Percentiles rank a stretch among this genome's conserved stretches.
phyloP scores from a whole-genome alignment of 2,797 vertebrate genomes.

The Dromococcyx pavoninus region DNA sequence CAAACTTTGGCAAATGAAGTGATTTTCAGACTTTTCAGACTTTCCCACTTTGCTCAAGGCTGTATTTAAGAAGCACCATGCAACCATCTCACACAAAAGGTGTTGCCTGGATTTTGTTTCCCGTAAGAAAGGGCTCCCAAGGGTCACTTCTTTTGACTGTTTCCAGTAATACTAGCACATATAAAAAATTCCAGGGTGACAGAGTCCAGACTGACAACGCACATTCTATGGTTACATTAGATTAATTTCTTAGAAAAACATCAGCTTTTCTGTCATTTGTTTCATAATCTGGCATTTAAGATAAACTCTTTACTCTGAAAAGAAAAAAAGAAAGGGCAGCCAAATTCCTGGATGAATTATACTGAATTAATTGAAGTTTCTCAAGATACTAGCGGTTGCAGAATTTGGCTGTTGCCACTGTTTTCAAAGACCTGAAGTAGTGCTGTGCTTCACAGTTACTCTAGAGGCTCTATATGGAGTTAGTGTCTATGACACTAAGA shows the following conservation, averaged over 20 bases:
- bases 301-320: background rate
- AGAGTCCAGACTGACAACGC: background rate
- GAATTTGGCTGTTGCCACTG: background rate
- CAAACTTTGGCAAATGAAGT: background rate
- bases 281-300: background rate
- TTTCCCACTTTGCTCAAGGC: constrained; percentile 24
- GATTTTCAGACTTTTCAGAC: constrained; percentile 12
- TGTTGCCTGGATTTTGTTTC: background rate
- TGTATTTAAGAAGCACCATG: background rate
- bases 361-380: background rate
- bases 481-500: background rate
- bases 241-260: constrained; percentile 10
- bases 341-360: background rate
- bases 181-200: background rate
- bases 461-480: background rate
- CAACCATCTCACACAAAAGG: background rate
- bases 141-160: background rate
- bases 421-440: background rate
- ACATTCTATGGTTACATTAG: background rate
- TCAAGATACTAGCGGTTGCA: background rate
- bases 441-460: background rate
- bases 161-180: constrained; percentile 31
- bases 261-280: constrained; percentile 18
- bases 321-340: background rate
- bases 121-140: background rate